Base-by-base conservation (phyloP, 2,888 invertebrate genomes). In the Heterodera filipjevi region DNA sequence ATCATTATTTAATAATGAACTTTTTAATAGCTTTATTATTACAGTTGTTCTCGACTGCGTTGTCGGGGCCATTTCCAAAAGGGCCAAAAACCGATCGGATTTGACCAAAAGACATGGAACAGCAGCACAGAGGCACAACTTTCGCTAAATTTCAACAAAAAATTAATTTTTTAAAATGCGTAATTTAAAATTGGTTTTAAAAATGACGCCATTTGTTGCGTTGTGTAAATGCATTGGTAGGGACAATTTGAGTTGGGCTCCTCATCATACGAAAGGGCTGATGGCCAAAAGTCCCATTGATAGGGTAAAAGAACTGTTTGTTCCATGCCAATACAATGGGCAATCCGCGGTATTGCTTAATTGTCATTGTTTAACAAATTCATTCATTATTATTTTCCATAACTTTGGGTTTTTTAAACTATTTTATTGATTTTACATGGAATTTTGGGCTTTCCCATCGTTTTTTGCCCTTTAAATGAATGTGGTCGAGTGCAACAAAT, bases 211-310 rank as follows among this genome's bases (percentile, higher is more conserved):
- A 16, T 53, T 53, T 3, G 53, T 53, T 53, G 19, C 53, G 53
- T 53, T 53, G 53, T 53, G 53, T 53, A 49, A 49, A 49, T 49
- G 49, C 49, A 49, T 49, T 49, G 49, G 49, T 49, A 49, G 49
- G 49, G 49, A 49, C 49, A 49, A 49, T 49, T 49, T 14, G 49
- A 49, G 19, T 49, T 49, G 16, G 49, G 49, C 16, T 49, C 2
- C 49, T 16, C 49, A 19, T 49, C 22, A 49, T 49, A 22, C 12
- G 49, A 49, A 14, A 49, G 16, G 19, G 22, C 53, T 1, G 53
- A 53, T 5, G 53, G 53, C 53, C 53, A 53, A 22, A 53, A 53
- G 22, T 53, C 53, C 53, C 53, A 53, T 53, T 53, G 53, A 16
- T 49, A 14, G 3, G 19, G 53, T 1, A 3, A 53, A 49, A 49